phyloP scores from a whole-genome alignment of 2,888 invertebrate genomes.

The Falcaria lacertinaria region DNA sequence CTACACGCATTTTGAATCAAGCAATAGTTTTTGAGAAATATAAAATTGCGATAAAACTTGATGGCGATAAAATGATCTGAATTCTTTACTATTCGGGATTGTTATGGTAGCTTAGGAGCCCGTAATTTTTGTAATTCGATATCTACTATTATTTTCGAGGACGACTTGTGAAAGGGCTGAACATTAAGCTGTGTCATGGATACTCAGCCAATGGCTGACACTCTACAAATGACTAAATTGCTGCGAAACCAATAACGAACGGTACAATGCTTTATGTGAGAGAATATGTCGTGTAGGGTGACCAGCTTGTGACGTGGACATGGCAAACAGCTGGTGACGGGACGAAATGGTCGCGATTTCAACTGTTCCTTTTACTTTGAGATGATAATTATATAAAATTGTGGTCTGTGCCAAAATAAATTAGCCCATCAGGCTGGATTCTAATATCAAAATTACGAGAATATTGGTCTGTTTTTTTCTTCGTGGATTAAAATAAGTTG shows the following conservation, averaged over 20 bases:
- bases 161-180: constrained; percentile 19
- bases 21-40: no score
- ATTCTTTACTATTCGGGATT: no score
- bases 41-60: no score
- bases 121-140: no score
- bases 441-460: no score
- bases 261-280: constrained; percentile 35
- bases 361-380: neutral
- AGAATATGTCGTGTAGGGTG: constrained; percentile 22
- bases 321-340: neutral
- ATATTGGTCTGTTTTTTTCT: no score
- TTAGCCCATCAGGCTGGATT: no score
- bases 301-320: neutral
- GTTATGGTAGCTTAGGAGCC: no score
- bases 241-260: constrained; percentile 53
- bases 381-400: neutral
- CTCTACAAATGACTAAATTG: constrained; percentile 64
- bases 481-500: no score
- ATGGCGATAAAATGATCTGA: no score
- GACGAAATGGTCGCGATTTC: neutral
- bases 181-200: constrained; percentile 11
- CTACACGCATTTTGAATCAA: no score
- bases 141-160: neutral
- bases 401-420: no score
- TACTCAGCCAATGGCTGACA: constrained; percentile 42